A percentile compares a stretch with the other conserved stretches of the same genome.
Evolutionary conservation across 2,113 vertebrate genomes (phyloP).

Genomic region (Psophia crepitans): DNA sequence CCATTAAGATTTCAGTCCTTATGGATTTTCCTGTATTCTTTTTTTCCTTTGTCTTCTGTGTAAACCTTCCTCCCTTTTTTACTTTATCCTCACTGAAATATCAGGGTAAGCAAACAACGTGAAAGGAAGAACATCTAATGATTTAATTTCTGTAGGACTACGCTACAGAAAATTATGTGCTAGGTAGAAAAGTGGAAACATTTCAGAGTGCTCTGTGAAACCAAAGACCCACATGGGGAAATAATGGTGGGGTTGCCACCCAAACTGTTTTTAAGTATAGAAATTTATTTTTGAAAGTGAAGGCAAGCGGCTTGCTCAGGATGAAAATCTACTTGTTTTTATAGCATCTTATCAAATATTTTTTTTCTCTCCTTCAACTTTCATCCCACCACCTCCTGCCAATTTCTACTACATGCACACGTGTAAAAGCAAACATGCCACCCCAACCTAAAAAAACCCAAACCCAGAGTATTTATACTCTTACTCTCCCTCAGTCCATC

Average conservation of each 20-base stretch:
- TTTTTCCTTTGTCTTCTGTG: neutral
- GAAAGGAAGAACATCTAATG: neutral
- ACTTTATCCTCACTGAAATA: neutral
- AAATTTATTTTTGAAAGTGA: slow-evolving; percentile 21
- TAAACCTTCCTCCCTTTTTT: neutral
- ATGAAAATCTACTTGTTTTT: slow-evolving; percentile 28
- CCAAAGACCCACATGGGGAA: neutral
- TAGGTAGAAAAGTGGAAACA: neutral
- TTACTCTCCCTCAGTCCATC: slow-evolving; percentile 44
- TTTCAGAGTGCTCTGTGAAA: neutral
- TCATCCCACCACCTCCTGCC: neutral
- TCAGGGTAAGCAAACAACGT: neutral
- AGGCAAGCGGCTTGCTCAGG: slow-evolving; percentile 13
- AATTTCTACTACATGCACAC: slow-evolving; percentile 9
- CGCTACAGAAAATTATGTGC: neutral
- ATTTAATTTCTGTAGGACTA: neutral
- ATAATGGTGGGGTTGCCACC: neutral
- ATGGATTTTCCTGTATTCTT: neutral
- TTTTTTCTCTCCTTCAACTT: slow-evolving; percentile 9
- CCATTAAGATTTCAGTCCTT: neutral
- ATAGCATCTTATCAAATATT: slow-evolving; percentile 24
- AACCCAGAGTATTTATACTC: neutral
- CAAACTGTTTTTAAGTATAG: neutral
- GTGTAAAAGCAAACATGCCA: neutral
- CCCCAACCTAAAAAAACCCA: neutral